These are phyloP conservation scores for Triplophysa tibetana DNA, from an alignment of 2,113 vertebrate genomes.

Conservation along the genomic window DNA sequence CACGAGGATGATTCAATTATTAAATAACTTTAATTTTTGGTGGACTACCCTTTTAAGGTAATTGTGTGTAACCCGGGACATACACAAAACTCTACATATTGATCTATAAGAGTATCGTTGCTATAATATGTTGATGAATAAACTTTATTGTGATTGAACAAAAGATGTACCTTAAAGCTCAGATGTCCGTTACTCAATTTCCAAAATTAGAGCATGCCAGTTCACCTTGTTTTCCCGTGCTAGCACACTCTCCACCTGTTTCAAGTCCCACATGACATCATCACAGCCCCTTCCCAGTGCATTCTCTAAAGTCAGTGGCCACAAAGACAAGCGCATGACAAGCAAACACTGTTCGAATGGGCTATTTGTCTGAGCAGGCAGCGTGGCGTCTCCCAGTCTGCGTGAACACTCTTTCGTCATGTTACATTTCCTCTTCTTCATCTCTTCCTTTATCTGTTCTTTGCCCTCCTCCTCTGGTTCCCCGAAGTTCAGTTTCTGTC, in stretches of 20 bases:
- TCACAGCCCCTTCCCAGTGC: constrained; percentile 82
- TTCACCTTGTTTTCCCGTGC: neutral
- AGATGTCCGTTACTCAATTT: no score
- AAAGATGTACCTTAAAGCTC: no score
- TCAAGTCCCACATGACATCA: constrained; percentile 85
- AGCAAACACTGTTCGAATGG: constrained; percentile 87
- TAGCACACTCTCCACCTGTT: constrained; percentile 82
- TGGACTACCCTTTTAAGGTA: no score
- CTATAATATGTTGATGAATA: no score
- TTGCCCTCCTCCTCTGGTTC: constrained; percentile 17
- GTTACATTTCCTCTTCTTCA: constrained; percentile 79
- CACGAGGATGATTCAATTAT: no score
- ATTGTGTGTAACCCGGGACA: no score
- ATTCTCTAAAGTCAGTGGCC: constrained; percentile 84
- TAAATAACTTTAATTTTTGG: neutral
- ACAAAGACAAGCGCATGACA: constrained; percentile 83
- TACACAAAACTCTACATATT: no score
- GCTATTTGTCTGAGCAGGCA: constrained; percentile 92
- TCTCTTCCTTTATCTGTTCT: constrained; percentile 45
- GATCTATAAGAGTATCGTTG: no score
- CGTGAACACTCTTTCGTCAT: constrained; percentile 80
- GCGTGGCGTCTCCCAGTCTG: constrained; percentile 90
- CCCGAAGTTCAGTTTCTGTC: constrained; percentile 41
- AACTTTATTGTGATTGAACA: no score
- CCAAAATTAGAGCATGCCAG: no score